These are phyloP conservation scores for Monopterus albus DNA, from an alignment of 2,113 vertebrate species.

Conservation along the genomic window DNA sequence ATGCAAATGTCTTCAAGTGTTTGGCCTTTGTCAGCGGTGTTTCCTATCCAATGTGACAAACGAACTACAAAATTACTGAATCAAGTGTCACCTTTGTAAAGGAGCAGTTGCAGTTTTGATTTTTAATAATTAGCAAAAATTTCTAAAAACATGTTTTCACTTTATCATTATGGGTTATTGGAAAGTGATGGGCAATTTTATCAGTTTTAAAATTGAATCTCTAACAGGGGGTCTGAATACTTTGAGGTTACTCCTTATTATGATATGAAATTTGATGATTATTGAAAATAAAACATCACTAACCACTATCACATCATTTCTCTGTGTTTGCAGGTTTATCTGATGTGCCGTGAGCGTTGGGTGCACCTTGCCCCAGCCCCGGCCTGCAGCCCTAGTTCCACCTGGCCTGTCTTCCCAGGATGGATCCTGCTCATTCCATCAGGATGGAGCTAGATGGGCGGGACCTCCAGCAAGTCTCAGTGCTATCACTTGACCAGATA, in stretches of 20 bases:
- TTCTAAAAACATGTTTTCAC: too few species aligned
- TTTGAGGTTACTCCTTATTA: not conserved
- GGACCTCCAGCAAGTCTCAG: conserved; percentile 87
- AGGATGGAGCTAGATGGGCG: conserved; percentile 86
- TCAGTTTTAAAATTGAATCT: too few species aligned
- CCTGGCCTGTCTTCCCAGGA: conserved; percentile 61
- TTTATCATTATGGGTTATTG: too few species aligned
- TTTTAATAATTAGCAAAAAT: too few species aligned
- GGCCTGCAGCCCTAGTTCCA: conserved; percentile 52
- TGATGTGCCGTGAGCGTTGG: conserved; percentile 88
- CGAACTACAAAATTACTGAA: too few species aligned
- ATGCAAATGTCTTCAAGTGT: too few species aligned
- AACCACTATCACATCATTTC: not conserved
- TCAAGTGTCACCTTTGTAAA: too few species aligned
- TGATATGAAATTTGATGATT: not conserved
- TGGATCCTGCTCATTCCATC: conserved; percentile 78
- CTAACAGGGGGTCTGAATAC: too few species aligned
- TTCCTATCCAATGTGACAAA: too few species aligned
- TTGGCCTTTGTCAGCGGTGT: too few species aligned
- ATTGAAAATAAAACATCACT: not conserved
- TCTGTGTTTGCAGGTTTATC: conserved; percentile 85
- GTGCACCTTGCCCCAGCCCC: conserved; percentile 52
- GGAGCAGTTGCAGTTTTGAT: too few species aligned
- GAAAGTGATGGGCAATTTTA: too few species aligned
- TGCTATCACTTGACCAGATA: conserved; percentile 96